phyloP scores from a whole-genome alignment of 1,140 invertebrate genomes.

The Laupala kohalensis region DNA sequence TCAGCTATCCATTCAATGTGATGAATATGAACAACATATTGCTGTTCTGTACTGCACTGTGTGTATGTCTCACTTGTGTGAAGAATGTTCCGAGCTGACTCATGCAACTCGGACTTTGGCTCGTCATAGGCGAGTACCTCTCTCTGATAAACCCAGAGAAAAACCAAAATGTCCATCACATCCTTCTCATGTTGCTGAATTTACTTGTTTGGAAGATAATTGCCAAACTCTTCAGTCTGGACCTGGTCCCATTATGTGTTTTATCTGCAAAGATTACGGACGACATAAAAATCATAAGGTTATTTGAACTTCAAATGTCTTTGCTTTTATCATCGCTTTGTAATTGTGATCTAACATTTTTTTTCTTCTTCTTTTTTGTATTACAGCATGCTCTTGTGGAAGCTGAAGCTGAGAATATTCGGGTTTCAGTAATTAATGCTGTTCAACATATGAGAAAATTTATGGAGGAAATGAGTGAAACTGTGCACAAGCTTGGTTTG shows the following conservation, averaged over 20 bases:
- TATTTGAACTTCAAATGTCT: constrained; percentile 10
- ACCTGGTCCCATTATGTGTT: constrained; percentile 37
- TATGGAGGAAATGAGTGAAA: constrained; percentile 43
- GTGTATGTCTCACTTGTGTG: constrained; percentile 42
- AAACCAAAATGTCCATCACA: constrained; percentile 44
- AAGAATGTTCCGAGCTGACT: constrained; percentile 39
- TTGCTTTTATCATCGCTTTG: too few species aligned
- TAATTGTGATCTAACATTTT: background rate
- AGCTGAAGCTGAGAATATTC: constrained; percentile 41
- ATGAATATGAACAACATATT: constrained; percentile 43
- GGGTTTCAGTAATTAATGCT: constrained; percentile 35
- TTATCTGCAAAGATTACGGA: constrained; percentile 46
- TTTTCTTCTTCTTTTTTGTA: constrained; percentile 6
- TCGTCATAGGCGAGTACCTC: constrained; percentile 40
- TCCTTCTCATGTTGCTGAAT: constrained; percentile 42
- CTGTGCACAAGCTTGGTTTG: constrained; percentile 35
- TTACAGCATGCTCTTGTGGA: constrained; percentile 40
- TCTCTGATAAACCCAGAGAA: constrained; percentile 45
- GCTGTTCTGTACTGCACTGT: constrained; percentile 46
- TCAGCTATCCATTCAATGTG: constrained; percentile 38
- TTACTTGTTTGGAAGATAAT: constrained; percentile 43
- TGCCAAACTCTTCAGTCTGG: constrained; percentile 31
- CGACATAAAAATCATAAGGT: constrained; percentile 42
- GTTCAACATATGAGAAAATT: constrained; percentile 40
- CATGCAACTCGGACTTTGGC: constrained; percentile 42